phyloP scores from a whole-genome alignment of 2,113 vertebrate genomes.

The Sisor rabdophorus region DNA sequence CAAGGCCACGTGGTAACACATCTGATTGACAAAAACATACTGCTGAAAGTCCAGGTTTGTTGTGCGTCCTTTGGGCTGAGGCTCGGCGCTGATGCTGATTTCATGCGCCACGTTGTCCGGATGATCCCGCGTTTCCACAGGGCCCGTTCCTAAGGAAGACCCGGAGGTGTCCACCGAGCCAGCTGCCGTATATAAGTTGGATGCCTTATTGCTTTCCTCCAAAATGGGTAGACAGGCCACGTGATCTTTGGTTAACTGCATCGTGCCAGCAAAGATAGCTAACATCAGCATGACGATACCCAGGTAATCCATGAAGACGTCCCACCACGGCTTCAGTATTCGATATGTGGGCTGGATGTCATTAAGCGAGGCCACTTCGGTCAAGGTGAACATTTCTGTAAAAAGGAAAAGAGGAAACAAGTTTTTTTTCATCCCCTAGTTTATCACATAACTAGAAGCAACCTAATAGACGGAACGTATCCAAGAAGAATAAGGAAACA shows the following conservation, averaged over 20 bases:
- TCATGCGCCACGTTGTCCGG: conserved; percentile 49
- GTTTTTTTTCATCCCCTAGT: too few species aligned
- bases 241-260: conserved; percentile 98
- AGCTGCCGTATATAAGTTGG: conserved; percentile 18
- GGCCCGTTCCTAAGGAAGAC: conserved; percentile 28
- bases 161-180: conserved; percentile 21
- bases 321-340: conserved; percentile 99
- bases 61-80: conserved; percentile 75
- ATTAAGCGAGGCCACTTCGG: conserved; percentile 94
- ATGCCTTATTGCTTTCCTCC: conserved; percentile 57
- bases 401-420: conserved; percentile 59
- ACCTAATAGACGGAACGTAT: background rate
- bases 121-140: conserved; percentile 57
- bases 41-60: conserved; percentile 97
- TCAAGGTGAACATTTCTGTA: conserved; percentile 96
- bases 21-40: conserved; percentile 96
- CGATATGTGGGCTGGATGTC: conserved; percentile 96
- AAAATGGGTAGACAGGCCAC: conserved; percentile 90
- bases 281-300: conserved; percentile 96
- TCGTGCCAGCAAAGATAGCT: conserved; percentile 95
- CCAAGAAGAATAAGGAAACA: background rate
- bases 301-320: conserved; percentile 99
- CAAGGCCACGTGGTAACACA: conserved; percentile 94
- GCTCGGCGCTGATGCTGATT: conserved; percentile 57
- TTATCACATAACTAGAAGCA: background rate